Evolutionary conservation across 1,140 invertebrate genomes (phyloP), one percentile per base, ranked within the genome.

Genomic region (Dendrolimus kikuchii): DNA sequence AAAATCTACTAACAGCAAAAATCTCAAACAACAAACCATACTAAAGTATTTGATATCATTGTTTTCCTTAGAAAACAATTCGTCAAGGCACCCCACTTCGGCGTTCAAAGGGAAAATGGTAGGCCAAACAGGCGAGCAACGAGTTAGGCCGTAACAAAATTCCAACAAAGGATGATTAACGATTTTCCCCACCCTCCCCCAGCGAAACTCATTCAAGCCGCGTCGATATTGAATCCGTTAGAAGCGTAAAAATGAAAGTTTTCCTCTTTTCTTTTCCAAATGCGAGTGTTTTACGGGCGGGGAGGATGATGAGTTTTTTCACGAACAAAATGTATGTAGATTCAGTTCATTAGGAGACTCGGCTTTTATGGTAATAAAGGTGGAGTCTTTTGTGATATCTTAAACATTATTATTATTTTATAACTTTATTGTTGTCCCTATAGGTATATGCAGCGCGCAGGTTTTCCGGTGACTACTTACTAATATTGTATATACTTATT

Each of bases 121-220:
- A 66, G 73, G 59, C 76, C 78, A 83, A 86, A 86, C 79, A 83
- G 79, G 72, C 81, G 71, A 77, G 76, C 76, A 86, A 86, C 79
- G 78, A 86, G 81, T 86, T 84, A 86, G 80, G 71, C 74, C 69
- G 77, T 86, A 81, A 81, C 82, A 84, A 83, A 86, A 86, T 81
- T 84, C 77, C 78, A 86, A 84, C 81, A 86, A 86, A 82, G 75
- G 70, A 86, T 86, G 82, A 86, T 86, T 86, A 86, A 86, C 82
- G 81, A 77, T 83, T 84, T 63, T 79, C 81, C 53, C 79, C 75
- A 79, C 71, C 82, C 82, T 81, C 78, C 66, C 65, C 23, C 23
- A 23, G 3, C 23, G 23, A 69, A 71, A 72, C 79, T 86, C 78
- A 86, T 86, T 84, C 82, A 83, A 79, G 77, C 74, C 73, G 66